These are phyloP conservation scores for Meteorus sp. DNA, from an alignment of 1,140 invertebrate species.

Conservation along the genomic window DNA sequence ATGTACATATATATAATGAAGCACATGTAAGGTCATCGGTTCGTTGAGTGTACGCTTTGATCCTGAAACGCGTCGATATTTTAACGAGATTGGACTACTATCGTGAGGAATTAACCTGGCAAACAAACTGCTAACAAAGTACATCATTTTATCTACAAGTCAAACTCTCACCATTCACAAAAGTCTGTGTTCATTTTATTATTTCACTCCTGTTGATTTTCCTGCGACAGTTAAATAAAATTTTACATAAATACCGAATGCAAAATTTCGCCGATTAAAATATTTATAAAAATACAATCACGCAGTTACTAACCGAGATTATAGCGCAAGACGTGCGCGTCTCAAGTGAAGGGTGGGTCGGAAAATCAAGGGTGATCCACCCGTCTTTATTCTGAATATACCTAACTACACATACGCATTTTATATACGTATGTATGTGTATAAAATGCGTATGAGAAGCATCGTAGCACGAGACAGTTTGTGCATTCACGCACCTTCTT, in stretches of 20 bases:
- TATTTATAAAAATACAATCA: conserved; percentile 21
- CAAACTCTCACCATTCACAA: too few relatives aligned
- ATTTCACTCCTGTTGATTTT: too few relatives aligned
- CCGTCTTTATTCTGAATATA: too few relatives aligned
- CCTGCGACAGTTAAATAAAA: not conserved
- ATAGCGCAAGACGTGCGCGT: conserved; percentile 5
- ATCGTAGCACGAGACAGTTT: too few relatives aligned
- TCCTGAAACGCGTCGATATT: conserved; percentile 11
- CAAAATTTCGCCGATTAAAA: too few relatives aligned
- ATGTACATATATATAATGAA: too few relatives aligned
- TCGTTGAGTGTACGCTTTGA: conserved; percentile 19
- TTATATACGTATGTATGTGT: too few relatives aligned
- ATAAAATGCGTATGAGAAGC: too few relatives aligned
- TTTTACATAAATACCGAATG: not conserved
- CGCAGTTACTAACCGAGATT: conserved; percentile 17
- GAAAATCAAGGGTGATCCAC: not conserved
- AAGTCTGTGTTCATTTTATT: too few relatives aligned
- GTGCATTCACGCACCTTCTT: too few relatives aligned
- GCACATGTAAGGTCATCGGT: conserved; percentile 18
- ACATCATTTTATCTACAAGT: too few relatives aligned
- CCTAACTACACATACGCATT: not conserved
- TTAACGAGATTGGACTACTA: conserved; percentile 20
- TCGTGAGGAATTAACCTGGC: not conserved
- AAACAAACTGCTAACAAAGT: too few relatives aligned
- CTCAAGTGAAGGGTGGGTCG: conserved; percentile 21